A percentile compares a stretch with the other conserved stretches of the same genome.
phyloP scores from a whole-genome alignment of 2,797 vertebrate species.

The Nasua narica region DNA sequence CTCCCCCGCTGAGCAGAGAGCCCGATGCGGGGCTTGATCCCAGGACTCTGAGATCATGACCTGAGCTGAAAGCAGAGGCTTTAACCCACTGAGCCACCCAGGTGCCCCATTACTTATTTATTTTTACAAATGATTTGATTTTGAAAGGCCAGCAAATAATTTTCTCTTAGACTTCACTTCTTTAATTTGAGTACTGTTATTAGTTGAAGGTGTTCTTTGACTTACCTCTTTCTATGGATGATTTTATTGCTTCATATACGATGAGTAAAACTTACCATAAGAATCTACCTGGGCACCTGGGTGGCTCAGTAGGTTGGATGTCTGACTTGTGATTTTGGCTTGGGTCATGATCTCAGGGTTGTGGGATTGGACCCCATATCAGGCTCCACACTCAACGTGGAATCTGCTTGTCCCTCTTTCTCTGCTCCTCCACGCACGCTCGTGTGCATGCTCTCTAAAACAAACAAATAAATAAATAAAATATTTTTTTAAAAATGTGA shows the following conservation, averaged over 20 bases:
- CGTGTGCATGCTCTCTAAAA: not conserved
- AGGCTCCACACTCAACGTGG: not conserved
- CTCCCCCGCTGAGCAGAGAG: no score
- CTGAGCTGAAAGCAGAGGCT: no score
- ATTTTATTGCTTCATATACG: not conserved
- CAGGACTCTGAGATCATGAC: no score
- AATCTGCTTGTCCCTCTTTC: not conserved
- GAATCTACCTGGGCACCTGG: not conserved
- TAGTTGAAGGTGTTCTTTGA: not conserved
- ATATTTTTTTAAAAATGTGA: not conserved
- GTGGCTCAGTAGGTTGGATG: not conserved
- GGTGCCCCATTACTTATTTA: not conserved
- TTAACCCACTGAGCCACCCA: no score
- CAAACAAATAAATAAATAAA: not conserved
- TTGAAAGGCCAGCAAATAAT: not conserved
- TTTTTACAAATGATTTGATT: not conserved
- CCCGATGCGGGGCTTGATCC: no score
- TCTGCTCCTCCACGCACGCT: not conserved
- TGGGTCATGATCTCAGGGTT: not conserved
- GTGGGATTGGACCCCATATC: not conserved
- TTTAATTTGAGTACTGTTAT: constrained; percentile 10
- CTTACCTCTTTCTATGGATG: not conserved
- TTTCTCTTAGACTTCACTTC: constrained; percentile 32
- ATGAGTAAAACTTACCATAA: not conserved
- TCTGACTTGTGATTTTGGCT: not conserved